Evolutionary conservation across 2,113 vertebrate species (phyloP).

Genomic region (Microtus montanus): DNA sequence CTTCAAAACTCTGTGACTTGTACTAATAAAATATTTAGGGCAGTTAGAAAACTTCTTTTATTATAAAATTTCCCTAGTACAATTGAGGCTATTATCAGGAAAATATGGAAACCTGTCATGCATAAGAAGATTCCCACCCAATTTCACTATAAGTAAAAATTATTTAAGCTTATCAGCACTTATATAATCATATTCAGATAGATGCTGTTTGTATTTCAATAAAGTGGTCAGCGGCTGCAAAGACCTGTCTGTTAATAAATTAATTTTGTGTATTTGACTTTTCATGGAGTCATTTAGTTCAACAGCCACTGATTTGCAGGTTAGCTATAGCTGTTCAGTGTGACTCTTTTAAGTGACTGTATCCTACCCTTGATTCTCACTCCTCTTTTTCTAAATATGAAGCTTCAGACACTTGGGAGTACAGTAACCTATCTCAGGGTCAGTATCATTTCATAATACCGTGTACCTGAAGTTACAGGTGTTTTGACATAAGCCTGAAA

Average conservation of each 20-base stretch:
- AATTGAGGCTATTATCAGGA: conserved; percentile 1
- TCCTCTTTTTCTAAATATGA: background rate
- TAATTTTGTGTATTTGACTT: background rate
- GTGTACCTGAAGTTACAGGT: background rate
- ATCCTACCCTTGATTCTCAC: fast-evolving
- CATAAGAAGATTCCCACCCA: background rate
- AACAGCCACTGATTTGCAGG: background rate
- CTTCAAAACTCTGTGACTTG: conserved; percentile 37
- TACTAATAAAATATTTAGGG: conserved; percentile 39
- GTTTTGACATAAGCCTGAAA: background rate
- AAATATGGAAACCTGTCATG: background rate
- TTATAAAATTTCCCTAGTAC: conserved; percentile 18
- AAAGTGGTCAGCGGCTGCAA: background rate
- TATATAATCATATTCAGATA: background rate
- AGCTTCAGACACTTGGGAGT: background rate
- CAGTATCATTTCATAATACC: fast-evolving
- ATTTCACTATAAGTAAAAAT: background rate
- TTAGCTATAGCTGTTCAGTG: background rate
- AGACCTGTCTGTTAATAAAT: background rate
- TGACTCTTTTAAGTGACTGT: background rate
- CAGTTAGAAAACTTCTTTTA: conserved; percentile 17
- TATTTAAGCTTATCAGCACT: background rate
- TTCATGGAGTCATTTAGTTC: background rate
- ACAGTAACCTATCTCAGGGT: background rate
- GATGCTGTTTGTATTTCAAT: conserved; percentile 9